Evolutionary conservation across 53 echinoderm and acorn worm species (phyloP).

Genomic region (Mesocentrotus franciscanus): DNA sequence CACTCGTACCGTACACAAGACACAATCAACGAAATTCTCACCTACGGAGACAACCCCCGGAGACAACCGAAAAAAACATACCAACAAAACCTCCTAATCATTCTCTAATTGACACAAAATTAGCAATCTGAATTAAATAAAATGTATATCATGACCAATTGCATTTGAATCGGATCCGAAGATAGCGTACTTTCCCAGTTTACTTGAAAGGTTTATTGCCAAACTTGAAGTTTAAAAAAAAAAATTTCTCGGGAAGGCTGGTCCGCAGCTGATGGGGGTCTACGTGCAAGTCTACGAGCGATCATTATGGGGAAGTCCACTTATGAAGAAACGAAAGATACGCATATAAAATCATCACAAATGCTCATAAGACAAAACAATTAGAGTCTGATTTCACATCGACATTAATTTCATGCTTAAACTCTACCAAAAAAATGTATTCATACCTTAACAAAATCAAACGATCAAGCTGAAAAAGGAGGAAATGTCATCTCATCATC

Average conservation of each 20-base stretch:
- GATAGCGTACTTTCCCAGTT: neutral
- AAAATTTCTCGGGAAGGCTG: neutral
- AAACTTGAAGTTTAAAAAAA: neutral
- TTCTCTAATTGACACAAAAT: neutral
- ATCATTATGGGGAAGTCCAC: conserved; percentile 8
- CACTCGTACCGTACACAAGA: neutral
- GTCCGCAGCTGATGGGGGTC: conserved; percentile 1
- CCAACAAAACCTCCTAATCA: conserved; percentile 3
- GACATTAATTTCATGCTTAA: neutral
- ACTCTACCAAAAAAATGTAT: neutral
- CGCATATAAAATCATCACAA: neutral
- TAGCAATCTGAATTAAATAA: neutral
- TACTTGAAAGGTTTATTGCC: neutral
- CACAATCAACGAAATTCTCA: neutral
- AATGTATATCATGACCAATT: neutral
- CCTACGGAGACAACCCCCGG: neutral
- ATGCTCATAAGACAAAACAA: neutral
- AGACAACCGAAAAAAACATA: neutral
- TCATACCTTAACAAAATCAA: neutral
- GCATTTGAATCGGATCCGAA: neutral
- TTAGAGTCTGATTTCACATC: neutral
- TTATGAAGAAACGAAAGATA: neutral
- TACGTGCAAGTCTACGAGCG: conserved; percentile 26
- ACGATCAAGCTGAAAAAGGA: neutral
- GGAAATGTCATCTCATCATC: conserved; percentile 11